These are phyloP conservation scores for Mastomys natalensis DNA, from an alignment of 2,113 vertebrate genomes.

Conservation along the genomic window DNA sequence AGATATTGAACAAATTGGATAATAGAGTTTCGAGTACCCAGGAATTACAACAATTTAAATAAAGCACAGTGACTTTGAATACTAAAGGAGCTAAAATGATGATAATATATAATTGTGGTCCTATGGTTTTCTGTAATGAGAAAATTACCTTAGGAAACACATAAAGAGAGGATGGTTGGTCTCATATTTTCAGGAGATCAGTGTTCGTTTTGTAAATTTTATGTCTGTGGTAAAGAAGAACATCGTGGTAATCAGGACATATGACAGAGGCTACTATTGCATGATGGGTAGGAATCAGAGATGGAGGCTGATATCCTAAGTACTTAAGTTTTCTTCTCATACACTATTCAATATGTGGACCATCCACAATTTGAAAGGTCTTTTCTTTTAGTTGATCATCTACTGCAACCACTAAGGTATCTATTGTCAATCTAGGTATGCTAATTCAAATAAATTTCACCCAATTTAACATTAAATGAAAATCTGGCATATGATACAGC, in stretches of 20 bases:
- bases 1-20: not conserved
- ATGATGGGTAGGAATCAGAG: not conserved
- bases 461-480: not conserved
- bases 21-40: not conserved
- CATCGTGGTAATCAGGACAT: fast-evolving
- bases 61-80: not conserved
- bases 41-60: not conserved
- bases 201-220: not conserved
- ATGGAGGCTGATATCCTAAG: not conserved
- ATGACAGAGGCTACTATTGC: not conserved
- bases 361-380: not conserved
- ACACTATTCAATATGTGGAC: not conserved
- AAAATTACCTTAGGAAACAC: not conserved
- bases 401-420: not conserved
- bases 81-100: not conserved
- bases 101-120: not conserved
- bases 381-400: not conserved
- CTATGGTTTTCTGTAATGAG: not conserved
- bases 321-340: not conserved
- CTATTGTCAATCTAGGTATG: not conserved
- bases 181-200: not conserved
- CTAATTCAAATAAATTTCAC: not conserved
- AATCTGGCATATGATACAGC: not conserved
- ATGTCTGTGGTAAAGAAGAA: not conserved
- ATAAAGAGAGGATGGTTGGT: not conserved